These are phyloP conservation scores for Proctacanthus coquilletti DNA, from an alignment of 1,140 invertebrate genomes.

Conservation along the genomic window DNA sequence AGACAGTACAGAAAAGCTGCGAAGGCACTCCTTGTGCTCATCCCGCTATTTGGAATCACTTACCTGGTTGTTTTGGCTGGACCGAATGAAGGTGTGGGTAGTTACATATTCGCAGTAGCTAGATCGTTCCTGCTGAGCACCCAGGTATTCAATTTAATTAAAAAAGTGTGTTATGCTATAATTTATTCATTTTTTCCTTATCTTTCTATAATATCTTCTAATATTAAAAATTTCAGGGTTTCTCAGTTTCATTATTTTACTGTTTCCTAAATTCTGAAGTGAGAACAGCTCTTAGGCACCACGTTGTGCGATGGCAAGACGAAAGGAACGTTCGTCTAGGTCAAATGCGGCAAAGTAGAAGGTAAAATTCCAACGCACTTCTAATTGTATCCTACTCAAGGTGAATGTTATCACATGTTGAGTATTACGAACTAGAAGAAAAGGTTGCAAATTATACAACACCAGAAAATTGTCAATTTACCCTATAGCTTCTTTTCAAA, in stretches of 20 bases:
- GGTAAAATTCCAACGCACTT: too few species aligned
- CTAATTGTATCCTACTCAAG: too few species aligned
- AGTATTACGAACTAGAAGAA: too few species aligned
- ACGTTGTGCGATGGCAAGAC: conserved; percentile 62
- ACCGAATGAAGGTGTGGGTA: conserved; percentile 44
- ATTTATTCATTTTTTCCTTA: background rate
- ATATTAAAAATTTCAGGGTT: too few species aligned
- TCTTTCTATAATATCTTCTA: background rate
- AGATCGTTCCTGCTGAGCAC: conserved; percentile 60
- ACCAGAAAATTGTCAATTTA: too few species aligned
- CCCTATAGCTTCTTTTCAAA: too few species aligned
- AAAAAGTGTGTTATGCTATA: background rate
- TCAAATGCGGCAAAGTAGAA: conserved; percentile 39
- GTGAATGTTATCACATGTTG: too few species aligned
- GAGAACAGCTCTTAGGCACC: conserved; percentile 64
- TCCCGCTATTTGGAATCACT: conserved; percentile 74
- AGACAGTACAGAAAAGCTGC: conserved; percentile 79
- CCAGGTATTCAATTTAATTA: conserved; percentile 34
- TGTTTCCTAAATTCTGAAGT: conserved; percentile 90
- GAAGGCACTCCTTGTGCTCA: conserved; percentile 73
- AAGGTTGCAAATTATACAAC: too few species aligned
- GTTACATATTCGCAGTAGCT: conserved; percentile 45
- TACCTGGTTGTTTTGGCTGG: conserved; percentile 67
- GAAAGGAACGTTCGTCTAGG: conserved; percentile 42
- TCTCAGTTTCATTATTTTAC: conserved; percentile 74